Percentiles rank a stretch among this genome's conserved stretches.
Evolutionary conservation across 2,888 invertebrate species (phyloP).

Genomic region (Clusia tigrina): DNA sequence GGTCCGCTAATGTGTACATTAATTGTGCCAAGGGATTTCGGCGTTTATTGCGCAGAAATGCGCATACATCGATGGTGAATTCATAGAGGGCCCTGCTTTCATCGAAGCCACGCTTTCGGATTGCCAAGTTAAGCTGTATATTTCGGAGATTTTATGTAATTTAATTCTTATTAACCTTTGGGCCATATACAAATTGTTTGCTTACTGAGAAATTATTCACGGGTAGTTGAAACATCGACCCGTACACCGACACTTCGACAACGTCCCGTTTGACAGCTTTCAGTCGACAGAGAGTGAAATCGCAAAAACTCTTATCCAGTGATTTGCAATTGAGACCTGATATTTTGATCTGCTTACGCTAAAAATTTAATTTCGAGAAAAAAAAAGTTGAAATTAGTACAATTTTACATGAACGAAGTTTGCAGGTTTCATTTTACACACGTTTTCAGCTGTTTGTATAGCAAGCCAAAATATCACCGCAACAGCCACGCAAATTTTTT

Average conservation of each 20-base stretch:
- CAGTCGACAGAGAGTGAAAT: not conserved
- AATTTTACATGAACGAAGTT: too few relatives aligned
- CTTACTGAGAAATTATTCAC: not conserved
- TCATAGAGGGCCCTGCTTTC: not conserved
- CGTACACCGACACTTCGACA: not conserved
- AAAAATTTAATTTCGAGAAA: too few relatives aligned
- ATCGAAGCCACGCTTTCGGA: not conserved
- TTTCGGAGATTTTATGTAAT: not conserved
- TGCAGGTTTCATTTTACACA: too few relatives aligned
- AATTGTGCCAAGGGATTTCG: not conserved
- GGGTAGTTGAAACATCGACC: not conserved
- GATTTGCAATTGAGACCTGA: not conserved
- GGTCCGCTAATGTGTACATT: not conserved
- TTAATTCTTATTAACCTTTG: too few relatives aligned
- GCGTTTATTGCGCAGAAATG: constrained; percentile 1
- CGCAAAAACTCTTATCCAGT: constrained; percentile 2
- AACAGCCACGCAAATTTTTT: too few relatives aligned
- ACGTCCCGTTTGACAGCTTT: constrained; percentile 1
- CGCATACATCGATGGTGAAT: not conserved
- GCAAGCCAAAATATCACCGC: too few relatives aligned
- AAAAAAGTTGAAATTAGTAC: too few relatives aligned
- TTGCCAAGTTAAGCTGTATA: not conserved
- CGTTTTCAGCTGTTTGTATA: too few relatives aligned
- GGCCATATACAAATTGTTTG: not conserved
- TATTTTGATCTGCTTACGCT: not conserved